Percentiles rank a stretch among this genome's conserved stretches.
These are phyloP conservation scores for Rhipidura dahli DNA, from an alignment of 2,113 vertebrate genomes.

Conservation along the genomic window DNA sequence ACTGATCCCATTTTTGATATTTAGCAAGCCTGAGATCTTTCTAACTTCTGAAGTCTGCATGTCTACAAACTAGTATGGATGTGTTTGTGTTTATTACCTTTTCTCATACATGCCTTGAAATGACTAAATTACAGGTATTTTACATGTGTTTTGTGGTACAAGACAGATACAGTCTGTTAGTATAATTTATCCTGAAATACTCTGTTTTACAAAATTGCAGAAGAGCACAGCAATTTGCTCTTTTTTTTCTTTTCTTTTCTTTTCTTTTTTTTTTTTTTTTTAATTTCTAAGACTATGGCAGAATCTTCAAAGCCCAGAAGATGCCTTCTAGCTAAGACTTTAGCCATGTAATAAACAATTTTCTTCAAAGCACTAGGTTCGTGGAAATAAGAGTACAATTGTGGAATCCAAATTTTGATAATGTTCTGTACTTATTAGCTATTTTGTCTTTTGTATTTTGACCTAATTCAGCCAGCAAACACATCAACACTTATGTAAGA, in stretches of 20 bases:
- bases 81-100: slow-evolving; percentile 81
- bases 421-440: slow-evolving; percentile 76
- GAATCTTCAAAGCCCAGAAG: slow-evolving; percentile 91
- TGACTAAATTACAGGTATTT: slow-evolving; percentile 86
- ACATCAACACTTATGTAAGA: slow-evolving; percentile 65
- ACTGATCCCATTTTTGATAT: slow-evolving; percentile 72
- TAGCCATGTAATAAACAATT: slow-evolving; percentile 85
- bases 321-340: slow-evolving; percentile 80
- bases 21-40: slow-evolving; percentile 68
- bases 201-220: slow-evolving; percentile 88
- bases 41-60: slow-evolving; percentile 73
- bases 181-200: slow-evolving; percentile 91
- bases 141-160: slow-evolving; percentile 83
- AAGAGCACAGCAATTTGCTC: slow-evolving; percentile 95
- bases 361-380: slow-evolving; percentile 78
- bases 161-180: slow-evolving; percentile 82
- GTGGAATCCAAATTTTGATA: slow-evolving; percentile 76
- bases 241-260: slow-evolving; percentile 77
- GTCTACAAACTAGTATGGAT: slow-evolving; percentile 75
- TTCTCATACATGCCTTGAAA: slow-evolving; percentile 75
- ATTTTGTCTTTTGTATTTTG: slow-evolving; percentile 80
- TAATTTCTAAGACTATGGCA: slow-evolving; percentile 75
- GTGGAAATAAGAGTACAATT: slow-evolving; percentile 73
- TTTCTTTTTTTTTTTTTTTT: slow-evolving; percentile 37
- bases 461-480: slow-evolving; percentile 76